Percentiles rank a stretch among this genome's conserved stretches.
Conservation (phyloP, 2,113 vertebrate genomes). For the Pristiophorus japonicus region DNA sequence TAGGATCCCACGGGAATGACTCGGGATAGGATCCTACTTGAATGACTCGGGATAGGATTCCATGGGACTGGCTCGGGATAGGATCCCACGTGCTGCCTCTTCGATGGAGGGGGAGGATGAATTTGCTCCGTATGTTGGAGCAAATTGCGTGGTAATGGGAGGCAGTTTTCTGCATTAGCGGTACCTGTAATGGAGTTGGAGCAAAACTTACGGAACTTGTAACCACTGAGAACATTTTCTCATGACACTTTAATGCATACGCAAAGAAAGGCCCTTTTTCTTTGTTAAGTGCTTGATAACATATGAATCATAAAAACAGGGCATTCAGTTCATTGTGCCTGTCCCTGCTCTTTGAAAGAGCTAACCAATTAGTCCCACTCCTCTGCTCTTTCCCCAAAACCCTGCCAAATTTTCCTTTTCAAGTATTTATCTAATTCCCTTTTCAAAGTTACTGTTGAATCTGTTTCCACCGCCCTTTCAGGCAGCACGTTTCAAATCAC, state of each 20-base stretch:
- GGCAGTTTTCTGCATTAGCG: neutral
- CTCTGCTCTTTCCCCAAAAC: neutral
- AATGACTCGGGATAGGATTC: too few species aligned
- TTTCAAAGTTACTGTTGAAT: neutral
- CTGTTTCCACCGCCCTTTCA: neutral
- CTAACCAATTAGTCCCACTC: neutral
- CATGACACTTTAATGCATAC: neutral
- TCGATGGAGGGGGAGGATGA: too few species aligned
- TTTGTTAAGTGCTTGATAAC: neutral
- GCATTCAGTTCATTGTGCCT: neutral
- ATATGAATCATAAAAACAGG: neutral
- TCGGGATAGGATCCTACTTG: too few species aligned
- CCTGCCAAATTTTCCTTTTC: neutral
- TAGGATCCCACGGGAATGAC: too few species aligned
- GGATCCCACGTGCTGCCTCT: too few species aligned
- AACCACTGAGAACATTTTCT: neutral
- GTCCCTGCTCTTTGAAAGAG: neutral
- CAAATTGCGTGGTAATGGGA: too few species aligned
- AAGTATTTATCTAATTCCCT: neutral
- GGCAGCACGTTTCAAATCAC: neutral
- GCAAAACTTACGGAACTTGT: neutral
- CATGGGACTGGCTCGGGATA: too few species aligned
- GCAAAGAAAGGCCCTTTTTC: neutral
- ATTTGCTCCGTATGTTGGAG: too few species aligned
- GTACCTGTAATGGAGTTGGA: neutral